These are phyloP conservation scores for Corythoichthys intestinalis DNA, from an alignment of 2,113 vertebrate genomes.

Conservation along the genomic window DNA sequence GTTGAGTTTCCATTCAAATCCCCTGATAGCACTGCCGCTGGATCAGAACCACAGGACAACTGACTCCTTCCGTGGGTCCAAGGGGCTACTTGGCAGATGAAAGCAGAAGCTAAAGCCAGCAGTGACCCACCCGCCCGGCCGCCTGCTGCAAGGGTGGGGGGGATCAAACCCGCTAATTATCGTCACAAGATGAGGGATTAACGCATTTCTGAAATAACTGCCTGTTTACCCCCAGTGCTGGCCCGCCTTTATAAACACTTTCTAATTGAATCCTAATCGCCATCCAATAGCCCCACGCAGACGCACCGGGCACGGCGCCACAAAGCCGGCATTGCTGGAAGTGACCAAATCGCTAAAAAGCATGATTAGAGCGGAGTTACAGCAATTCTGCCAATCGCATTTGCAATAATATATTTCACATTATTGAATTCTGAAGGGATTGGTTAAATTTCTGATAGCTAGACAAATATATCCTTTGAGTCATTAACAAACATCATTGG, in stretches of 20 bases:
- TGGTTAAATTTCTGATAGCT: neutral
- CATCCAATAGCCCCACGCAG: slow-evolving; percentile 82
- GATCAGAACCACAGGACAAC: slow-evolving; percentile 20
- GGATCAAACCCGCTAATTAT: slow-evolving; percentile 87
- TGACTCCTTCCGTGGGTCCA: slow-evolving; percentile 49
- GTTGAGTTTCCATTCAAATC: neutral
- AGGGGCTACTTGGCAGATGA: slow-evolving; percentile 63
- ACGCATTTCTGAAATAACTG: slow-evolving; percentile 98
- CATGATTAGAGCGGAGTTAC: slow-evolving; percentile 42
- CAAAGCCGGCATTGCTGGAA: slow-evolving; percentile 79
- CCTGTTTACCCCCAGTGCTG: slow-evolving; percentile 89
- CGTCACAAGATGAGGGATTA: slow-evolving; percentile 99
- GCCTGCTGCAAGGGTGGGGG: slow-evolving; percentile 15
- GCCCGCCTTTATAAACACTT: slow-evolving; percentile 88
- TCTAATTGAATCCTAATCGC: slow-evolving; percentile 99
- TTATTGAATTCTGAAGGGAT: neutral
- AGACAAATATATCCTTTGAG: too few relatives aligned
- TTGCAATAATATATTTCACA: slow-evolving; percentile 7
- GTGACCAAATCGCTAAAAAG: slow-evolving; percentile 37
- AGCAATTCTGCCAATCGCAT: slow-evolving; percentile 23
- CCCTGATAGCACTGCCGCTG: neutral
- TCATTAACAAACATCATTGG: too few relatives aligned
- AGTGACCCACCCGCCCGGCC: slow-evolving; percentile 68
- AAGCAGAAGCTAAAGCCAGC: slow-evolving; percentile 76
- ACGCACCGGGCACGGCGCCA: slow-evolving; percentile 80